phyloP scores from a whole-genome alignment of 2,113 vertebrate genomes.

The Prunella himalayana region DNA sequence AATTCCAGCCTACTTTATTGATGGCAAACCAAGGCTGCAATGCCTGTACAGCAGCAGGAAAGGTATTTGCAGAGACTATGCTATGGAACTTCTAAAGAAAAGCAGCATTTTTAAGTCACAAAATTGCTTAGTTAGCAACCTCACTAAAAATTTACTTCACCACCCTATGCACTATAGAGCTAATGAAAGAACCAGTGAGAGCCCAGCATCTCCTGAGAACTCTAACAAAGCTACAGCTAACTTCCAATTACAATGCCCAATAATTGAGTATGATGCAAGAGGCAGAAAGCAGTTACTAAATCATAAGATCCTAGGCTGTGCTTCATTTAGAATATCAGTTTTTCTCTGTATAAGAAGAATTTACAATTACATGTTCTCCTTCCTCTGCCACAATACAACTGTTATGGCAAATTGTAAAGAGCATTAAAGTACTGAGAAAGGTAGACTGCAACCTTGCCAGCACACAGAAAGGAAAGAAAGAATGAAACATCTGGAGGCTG shows the following conservation, averaged over 20 bases:
- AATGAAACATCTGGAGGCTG: background rate
- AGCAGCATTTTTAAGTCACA: background rate
- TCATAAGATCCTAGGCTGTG: background rate
- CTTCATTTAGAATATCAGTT: background rate
- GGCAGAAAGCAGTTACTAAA: background rate
- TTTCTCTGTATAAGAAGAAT: background rate
- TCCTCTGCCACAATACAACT: background rate
- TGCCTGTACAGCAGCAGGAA: background rate
- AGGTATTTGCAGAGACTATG: background rate
- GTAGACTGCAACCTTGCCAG: background rate
- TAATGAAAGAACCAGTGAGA: background rate
- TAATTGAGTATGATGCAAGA: constrained; percentile 31
- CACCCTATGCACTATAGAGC: background rate
- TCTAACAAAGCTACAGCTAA: background rate
- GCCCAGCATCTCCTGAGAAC: background rate
- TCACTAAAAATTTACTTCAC: background rate
- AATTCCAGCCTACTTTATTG: background rate
- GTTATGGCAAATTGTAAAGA: background rate
- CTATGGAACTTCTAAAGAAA: background rate
- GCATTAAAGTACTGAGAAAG: background rate
- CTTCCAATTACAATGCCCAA: background rate
- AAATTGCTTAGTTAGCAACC: background rate
- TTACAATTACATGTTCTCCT: background rate
- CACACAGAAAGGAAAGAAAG: background rate
- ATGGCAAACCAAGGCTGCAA: background rate